These are phyloP conservation scores for Trichoplusia ni DNA, from an alignment of 1,140 invertebrate genomes.

Conservation along the genomic window DNA sequence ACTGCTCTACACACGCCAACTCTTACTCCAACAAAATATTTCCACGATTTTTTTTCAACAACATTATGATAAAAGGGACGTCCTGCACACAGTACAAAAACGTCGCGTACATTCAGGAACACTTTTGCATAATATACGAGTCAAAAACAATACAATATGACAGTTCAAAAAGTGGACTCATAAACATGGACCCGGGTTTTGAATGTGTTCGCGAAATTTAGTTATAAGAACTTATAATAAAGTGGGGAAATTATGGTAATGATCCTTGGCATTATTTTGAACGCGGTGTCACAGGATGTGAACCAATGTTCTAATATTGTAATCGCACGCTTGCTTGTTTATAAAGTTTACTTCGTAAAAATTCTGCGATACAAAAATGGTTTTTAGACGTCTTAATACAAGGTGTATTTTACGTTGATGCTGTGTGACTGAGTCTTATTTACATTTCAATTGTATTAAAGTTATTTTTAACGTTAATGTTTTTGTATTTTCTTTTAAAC, in stretches of 20 bases:
- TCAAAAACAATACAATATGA: constrained; percentile 27
- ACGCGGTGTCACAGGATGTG: constrained; percentile 1
- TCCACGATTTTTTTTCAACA: constrained; percentile 19
- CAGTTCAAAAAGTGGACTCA: constrained; percentile 19
- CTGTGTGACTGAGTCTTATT: neutral
- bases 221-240: constrained; percentile 18
- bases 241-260: constrained; percentile 11
- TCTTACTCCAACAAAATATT: constrained; percentile 27
- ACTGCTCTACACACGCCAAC: constrained; percentile 12
- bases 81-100: constrained; percentile 10
- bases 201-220: constrained; percentile 17
- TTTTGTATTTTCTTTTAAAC: no score
- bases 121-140: constrained; percentile 22
- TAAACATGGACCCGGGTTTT: constrained; percentile 9
- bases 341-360: neutral
- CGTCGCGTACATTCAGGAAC: constrained; percentile 23
- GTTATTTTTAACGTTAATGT: no score
- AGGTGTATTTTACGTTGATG: neutral
- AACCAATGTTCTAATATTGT: neutral
- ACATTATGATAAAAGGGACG: constrained; percentile 26
- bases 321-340: constrained; percentile 6
- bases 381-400: neutral
- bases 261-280: neutral
- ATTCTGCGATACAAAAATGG: neutral
- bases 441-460: neutral